Conservation (phyloP, 1,140 invertebrate species). For the Solenopsis fugax region DNA sequence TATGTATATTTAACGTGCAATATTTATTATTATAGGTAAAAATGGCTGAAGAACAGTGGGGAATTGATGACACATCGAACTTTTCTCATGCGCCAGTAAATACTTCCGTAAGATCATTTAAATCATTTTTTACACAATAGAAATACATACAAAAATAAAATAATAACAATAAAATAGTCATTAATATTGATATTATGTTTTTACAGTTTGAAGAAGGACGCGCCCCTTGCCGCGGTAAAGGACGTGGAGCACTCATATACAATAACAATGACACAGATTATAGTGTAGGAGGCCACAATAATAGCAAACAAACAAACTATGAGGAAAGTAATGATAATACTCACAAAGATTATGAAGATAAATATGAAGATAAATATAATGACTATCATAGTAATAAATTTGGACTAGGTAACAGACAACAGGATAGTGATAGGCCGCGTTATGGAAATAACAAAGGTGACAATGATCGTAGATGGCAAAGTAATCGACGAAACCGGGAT, state of each 20-base stretch:
- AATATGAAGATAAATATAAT: conserved; percentile 36
- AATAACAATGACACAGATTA: conserved; percentile 56
- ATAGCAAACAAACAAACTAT: background rate
- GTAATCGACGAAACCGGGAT: conserved; percentile 31
- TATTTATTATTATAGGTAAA: conserved; percentile 4
- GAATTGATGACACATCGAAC: background rate
- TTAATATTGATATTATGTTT: conserved; percentile 15
- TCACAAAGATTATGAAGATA: conserved; percentile 7
- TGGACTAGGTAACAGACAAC: conserved; percentile 56
- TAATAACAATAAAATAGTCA: conserved; percentile 2
- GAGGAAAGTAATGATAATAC: conserved; percentile 23
- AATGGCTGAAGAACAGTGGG: conserved; percentile 70
- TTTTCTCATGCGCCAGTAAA: background rate
- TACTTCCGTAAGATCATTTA: conserved; percentile 56
- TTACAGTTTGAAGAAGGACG: conserved; percentile 68
- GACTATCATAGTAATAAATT: conserved; percentile 55
- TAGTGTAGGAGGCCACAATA: background rate
- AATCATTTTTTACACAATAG: background rate
- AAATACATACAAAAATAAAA: conserved; percentile 25
- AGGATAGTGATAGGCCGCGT: conserved; percentile 35
- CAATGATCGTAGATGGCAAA: conserved; percentile 61
- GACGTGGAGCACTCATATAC: conserved; percentile 72
- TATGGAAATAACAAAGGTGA: conserved; percentile 55
- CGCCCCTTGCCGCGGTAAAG: conserved; percentile 75
- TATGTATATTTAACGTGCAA: background rate